Evolutionary conservation across 1,140 invertebrate genomes (phyloP).

Genomic region (Drosophila setifemur): DNA sequence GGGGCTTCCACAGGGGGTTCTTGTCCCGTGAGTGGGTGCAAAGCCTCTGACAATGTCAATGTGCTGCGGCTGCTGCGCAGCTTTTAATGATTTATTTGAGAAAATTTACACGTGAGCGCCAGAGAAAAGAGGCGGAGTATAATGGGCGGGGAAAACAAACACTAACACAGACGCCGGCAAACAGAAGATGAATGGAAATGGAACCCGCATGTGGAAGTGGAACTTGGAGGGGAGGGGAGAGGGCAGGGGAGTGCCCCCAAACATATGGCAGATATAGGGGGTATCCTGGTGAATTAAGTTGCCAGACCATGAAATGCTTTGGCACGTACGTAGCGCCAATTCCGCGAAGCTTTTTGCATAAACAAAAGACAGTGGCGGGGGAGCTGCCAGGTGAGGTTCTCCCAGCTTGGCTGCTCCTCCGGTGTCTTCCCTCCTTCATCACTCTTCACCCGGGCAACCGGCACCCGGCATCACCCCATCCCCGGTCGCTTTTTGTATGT

Average conservation of each 20-base stretch:
- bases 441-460: too few species aligned
- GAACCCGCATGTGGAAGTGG: slow-evolving; percentile 11
- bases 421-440: slow-evolving; percentile 16
- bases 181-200: slow-evolving; percentile 68
- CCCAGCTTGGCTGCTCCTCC: slow-evolving; percentile 1
- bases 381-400: neutral
- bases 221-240: neutral
- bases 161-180: slow-evolving; percentile 17
- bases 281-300: slow-evolving; percentile 68
- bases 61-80: slow-evolving; percentile 60
- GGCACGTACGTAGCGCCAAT: slow-evolving; percentile 78
- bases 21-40: slow-evolving; percentile 8
- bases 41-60: slow-evolving; percentile 71
- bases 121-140: slow-evolving; percentile 17
- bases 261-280: neutral
- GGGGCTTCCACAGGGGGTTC: neutral
- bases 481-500: slow-evolving; percentile 36
- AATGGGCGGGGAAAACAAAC: slow-evolving; percentile 53
- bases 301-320: slow-evolving; percentile 79
- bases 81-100: slow-evolving; percentile 80
- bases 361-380: slow-evolving; percentile 59
- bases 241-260: neutral
- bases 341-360: slow-evolving; percentile 75
- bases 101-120: slow-evolving; percentile 77
- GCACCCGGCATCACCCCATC: neutral